Base-by-base conservation (phyloP, 2,888 invertebrate genomes). In the Petrolisthes manimaculis region DNA sequence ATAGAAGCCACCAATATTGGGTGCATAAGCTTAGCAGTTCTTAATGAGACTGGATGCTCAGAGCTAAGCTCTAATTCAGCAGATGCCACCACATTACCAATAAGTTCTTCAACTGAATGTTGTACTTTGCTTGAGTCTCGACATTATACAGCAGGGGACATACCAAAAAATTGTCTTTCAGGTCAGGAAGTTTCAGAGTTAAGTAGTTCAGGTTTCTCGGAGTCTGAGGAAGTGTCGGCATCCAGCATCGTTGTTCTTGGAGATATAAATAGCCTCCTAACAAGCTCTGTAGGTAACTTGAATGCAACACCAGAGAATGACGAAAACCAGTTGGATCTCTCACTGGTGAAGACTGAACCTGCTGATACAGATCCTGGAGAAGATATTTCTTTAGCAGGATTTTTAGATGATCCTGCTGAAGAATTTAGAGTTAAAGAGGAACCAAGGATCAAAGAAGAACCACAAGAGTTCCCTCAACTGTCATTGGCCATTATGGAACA, bases 1-100 rank as follows among this genome's bases (percentile, higher is more conserved):
- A 54, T 83, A 54, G 81, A 81, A 61, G n/a, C 55, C 53, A 18
- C 24, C 74, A 77, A 21, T 87, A 24, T 83, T 83, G 87, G 79
- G 53, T 37, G 78, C 61, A 74, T 87, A 61, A 87, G 79, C 77
- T 83, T 83, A 51, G 87, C 83, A 71, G 69, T 69, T 78, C 71
- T 79, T 21, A 87, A 87, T 75, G 83, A 87, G 83, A 61, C 56
- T 88, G 88, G 84, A 75, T 81, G 84, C 88, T 88, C 88, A 84
- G 84, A 88, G 88, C 83, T 84, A 84, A 88, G 83, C 81, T 80
- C 80, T 67, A 78, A 54, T 81, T 84, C 75, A 54, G 81, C 53
- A 24, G 79, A 83, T 51, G 84, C 81, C 81, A 84, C 80, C 81
- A 24, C 69, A 61, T 37, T 69, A 67, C 75, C 83, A 67, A 67